Percentiles rank a stretch among this genome's conserved stretches.
phyloP scores from a whole-genome alignment of 2,113 vertebrate species.

The Lasiurus cinereus region DNA sequence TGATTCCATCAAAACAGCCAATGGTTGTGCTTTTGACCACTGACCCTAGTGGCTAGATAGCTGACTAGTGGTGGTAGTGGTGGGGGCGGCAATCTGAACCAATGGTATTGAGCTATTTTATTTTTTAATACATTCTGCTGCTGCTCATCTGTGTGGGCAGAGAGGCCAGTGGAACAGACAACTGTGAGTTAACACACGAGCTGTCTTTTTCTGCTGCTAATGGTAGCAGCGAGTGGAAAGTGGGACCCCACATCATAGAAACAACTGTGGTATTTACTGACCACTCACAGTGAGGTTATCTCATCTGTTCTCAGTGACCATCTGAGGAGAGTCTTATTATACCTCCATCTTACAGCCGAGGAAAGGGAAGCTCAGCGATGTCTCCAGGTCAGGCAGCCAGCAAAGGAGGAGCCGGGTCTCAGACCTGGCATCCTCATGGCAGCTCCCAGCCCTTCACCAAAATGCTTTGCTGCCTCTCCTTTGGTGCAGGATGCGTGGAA shows the following conservation, averaged over 20 bases:
- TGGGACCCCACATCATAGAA: neutral
- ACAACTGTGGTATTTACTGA: neutral
- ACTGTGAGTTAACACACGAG: neutral
- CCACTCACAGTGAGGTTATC: neutral
- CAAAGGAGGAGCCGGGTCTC: neutral
- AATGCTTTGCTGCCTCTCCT: neutral
- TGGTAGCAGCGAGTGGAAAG: neutral
- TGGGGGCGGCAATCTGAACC: neutral
- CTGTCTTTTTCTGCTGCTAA: neutral
- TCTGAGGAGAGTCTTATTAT: neutral
- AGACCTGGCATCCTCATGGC: neutral
- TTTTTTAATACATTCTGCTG: neutral
- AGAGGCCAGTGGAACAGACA: neutral
- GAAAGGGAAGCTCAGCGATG: neutral
- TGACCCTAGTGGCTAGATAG: neutral
- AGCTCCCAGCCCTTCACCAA: neutral
- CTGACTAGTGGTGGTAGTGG: neutral
- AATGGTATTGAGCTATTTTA: neutral
- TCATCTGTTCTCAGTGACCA: neutral
- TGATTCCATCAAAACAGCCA: too few relatives aligned
- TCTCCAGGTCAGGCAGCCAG: neutral
- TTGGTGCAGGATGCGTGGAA: rapidly evolving
- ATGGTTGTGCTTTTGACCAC: neutral
- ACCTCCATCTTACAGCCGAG: neutral
- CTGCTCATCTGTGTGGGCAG: neutral